Evolutionary conservation across 2,113 vertebrate genomes (phyloP), one percentile per base, ranked within the genome.

Genomic region (Engraulis encrasicolus): DNA sequence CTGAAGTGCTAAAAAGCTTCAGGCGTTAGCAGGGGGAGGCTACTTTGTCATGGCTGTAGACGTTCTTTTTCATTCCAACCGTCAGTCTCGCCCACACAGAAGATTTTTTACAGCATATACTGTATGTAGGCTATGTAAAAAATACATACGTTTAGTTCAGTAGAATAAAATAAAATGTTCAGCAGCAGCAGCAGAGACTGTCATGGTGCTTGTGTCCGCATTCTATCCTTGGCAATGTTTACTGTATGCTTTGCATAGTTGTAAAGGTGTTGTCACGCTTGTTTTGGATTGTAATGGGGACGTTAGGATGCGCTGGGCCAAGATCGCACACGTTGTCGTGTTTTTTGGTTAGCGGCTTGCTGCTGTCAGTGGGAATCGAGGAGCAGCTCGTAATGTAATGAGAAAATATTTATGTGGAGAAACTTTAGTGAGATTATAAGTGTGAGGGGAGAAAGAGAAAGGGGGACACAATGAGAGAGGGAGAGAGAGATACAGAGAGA

Each of bases 71-170:
- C 66, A 1, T 14, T 14, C 17, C 31, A 23, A 17, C 66, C 23
- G 31, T 31, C 12, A 34, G 31, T 34, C 66, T 74, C 66, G 27
- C 66, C 66, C 27, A 34, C 66, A 34, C 66, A 74, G 2, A 27
- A 27, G 31, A 34, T 14, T 74, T 14, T 19, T 12, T 31, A 71
- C n/a, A n/a, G n/a, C n/a, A n/a, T n/a, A n/a, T n/a, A n/a, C n/a
- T n/a, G n/a, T n/a, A n/a, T n/a, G n/a, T n/a, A n/a, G n/a, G n/a
- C n/a, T 31, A 71, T 31, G 34, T 34, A 74, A 31, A 74, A 14
- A 74, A 34, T 74, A 80, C 40, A 85, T 89, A 89, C 66, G 79
- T 5, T 0, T 6, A 71, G 82, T 79, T 71, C 36, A 79, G 85
- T 85, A 83, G 81, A 83, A 81, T 83, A 87, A 61, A 50, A 50